phyloP scores from a whole-genome alignment of 2,797 vertebrate species.

The Fistularia tabacaria region DNA sequence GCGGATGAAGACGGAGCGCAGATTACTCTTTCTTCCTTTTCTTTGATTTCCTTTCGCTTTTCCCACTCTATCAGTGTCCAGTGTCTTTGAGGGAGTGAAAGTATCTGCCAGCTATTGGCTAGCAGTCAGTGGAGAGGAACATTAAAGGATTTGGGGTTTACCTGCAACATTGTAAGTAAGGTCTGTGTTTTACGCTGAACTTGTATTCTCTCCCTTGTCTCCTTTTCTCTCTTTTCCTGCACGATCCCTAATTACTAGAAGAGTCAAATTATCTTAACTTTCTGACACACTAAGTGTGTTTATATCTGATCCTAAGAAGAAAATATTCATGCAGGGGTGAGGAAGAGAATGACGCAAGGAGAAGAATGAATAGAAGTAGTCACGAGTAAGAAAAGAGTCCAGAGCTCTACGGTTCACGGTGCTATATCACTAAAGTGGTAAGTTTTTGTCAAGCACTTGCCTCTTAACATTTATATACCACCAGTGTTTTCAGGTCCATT shows the following conservation, averaged over 20 bases:
- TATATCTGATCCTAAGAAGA: too few species aligned
- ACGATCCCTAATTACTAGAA: constrained; percentile 14
- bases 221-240: constrained; percentile 33
- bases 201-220: constrained; percentile 49
- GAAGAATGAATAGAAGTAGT: constrained; percentile 35
- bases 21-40: constrained; percentile 59
- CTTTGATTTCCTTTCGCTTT: constrained; percentile 55
- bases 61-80: constrained; percentile 61
- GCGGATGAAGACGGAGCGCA: constrained; percentile 64
- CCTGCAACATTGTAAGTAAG: constrained; percentile 59
- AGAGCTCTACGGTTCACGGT: constrained; percentile 11
- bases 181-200: constrained; percentile 29
- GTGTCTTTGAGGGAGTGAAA: constrained; percentile 58
- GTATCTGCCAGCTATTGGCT: constrained; percentile 50
- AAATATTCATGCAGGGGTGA: constrained; percentile 16
- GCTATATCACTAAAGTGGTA: constrained; percentile 30
- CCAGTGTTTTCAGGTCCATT: constrained; percentile 6
- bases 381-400: not conserved
- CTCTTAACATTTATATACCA: not conserved
- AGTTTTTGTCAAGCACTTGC: constrained; percentile 34
- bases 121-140: constrained; percentile 44
- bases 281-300: constrained; percentile 19
- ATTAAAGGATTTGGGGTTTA: constrained; percentile 37
- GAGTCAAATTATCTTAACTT: constrained; percentile 12
- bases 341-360: constrained; percentile 43